Conservation (phyloP, 1,140 invertebrate genomes). For the Microplitis demolitor region DNA sequence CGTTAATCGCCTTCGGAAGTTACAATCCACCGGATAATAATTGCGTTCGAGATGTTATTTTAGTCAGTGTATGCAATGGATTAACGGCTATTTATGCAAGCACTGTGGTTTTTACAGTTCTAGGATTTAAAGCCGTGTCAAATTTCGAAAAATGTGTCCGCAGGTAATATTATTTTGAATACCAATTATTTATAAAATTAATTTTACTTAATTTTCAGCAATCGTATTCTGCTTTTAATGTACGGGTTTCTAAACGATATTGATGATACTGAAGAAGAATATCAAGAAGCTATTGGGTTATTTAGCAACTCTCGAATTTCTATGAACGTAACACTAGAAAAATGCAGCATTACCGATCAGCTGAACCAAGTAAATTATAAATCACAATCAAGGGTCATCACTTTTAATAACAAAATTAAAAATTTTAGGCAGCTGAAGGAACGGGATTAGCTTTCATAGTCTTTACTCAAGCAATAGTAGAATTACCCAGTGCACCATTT, state of each 20-base stretch:
- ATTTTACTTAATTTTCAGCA: constrained; percentile 36
- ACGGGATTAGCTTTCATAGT: constrained; percentile 91
- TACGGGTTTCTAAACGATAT: constrained; percentile 57
- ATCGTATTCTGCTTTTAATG: constrained; percentile 59
- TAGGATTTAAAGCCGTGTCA: constrained; percentile 84
- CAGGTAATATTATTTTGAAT: constrained; percentile 63
- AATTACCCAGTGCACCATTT: constrained; percentile 86
- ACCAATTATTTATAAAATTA: background rate
- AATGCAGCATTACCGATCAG: constrained; percentile 72
- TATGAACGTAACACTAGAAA: constrained; percentile 59
- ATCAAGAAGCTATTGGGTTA: constrained; percentile 56
- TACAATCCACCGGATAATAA: constrained; percentile 92
- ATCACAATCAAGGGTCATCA: background rate
- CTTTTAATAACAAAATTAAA: constrained; percentile 7
- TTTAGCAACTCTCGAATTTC: constrained; percentile 51
- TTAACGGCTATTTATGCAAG: constrained; percentile 93
- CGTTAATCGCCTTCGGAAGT: constrained; percentile 87
- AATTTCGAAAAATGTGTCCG: constrained; percentile 80
- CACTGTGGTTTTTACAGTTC: constrained; percentile 87
- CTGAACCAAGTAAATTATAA: constrained; percentile 70
- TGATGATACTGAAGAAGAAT: constrained; percentile 64
- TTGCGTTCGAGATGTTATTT: constrained; percentile 85
- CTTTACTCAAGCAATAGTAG: constrained; percentile 90
- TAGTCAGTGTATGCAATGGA: constrained; percentile 89
- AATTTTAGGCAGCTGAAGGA: constrained; percentile 82